Conservation (phyloP, 1,140 invertebrate species). For the Cylas formicarius region DNA sequence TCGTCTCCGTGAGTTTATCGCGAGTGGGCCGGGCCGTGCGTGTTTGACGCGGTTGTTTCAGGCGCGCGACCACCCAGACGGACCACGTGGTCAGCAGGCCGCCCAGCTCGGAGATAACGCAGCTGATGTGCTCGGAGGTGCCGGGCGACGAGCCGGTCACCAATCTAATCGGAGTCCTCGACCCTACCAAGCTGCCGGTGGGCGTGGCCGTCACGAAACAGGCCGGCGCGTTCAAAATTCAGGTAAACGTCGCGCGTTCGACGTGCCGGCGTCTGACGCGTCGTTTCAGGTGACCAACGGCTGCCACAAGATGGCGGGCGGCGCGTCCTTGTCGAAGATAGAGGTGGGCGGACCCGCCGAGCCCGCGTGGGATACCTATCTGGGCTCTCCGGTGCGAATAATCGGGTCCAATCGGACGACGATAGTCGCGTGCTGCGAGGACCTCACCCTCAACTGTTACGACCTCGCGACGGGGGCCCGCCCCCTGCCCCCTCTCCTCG, state of each 20-base stretch:
- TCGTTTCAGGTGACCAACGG: slow-evolving; percentile 48
- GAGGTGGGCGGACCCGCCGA: slow-evolving; percentile 46
- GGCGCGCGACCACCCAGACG: too few relatives aligned
- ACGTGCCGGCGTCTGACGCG: neutral
- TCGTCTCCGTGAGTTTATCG: too few relatives aligned
- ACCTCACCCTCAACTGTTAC: slow-evolving; percentile 36
- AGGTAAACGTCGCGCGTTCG: slow-evolving; percentile 24
- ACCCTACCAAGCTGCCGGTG: slow-evolving; percentile 32
- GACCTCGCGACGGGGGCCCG: slow-evolving; percentile 35
- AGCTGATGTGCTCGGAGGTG: slow-evolving; percentile 38
- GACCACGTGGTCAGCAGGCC: slow-evolving; percentile 20
- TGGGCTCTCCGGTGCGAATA: slow-evolving; percentile 37
- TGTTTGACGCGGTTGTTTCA: too few relatives aligned
- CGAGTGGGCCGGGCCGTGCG: too few relatives aligned
- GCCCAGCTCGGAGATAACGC: slow-evolving; percentile 37
- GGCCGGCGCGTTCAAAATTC: slow-evolving; percentile 32
- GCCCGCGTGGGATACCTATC: slow-evolving; percentile 16
- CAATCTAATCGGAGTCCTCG: slow-evolving; percentile 36
- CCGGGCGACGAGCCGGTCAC: slow-evolving; percentile 39
- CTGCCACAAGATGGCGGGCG: slow-evolving; percentile 47
- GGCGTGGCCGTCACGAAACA: slow-evolving; percentile 35
- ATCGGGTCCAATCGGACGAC: slow-evolving; percentile 32
- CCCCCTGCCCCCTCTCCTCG: slow-evolving; percentile 32
- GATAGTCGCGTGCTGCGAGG: slow-evolving; percentile 39
- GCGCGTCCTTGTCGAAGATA: slow-evolving; percentile 42